Evolutionary conservation across 37 sponge, comb jelly and placozoan species (phyloP).

Genomic region (Cliona cf. orientalis): DNA sequence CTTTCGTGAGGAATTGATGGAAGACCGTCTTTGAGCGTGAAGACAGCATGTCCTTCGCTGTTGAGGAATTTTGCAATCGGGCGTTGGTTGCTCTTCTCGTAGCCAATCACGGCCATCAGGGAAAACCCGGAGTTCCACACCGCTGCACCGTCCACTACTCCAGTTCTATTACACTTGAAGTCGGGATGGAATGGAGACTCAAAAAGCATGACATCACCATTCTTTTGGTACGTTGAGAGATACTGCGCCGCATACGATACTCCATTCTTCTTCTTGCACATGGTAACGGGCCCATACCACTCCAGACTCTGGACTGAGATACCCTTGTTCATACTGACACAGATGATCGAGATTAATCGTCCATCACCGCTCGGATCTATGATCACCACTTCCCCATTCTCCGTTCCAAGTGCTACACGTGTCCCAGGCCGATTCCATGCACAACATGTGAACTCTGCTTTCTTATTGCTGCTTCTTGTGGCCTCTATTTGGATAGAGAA

Average conservation of each 20-base stretch:
- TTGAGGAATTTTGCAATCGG: constrained; percentile 12
- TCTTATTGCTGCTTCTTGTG: background rate
- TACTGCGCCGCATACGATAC: background rate
- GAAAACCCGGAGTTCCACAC: constrained; percentile 21
- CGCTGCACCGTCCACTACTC: constrained; percentile 24
- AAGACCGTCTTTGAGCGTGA: constrained; percentile 1
- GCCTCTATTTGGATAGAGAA: constrained; percentile 37
- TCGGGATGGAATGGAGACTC: background rate
- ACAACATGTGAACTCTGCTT: constrained; percentile 22
- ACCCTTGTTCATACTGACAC: constrained; percentile 5
- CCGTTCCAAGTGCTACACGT: constrained; percentile 42
- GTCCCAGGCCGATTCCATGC: constrained; percentile 43
- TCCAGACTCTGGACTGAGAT: constrained; percentile 18
- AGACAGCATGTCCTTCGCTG: constrained; percentile 2
- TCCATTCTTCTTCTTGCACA: background rate
- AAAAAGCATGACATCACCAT: constrained; percentile 49
- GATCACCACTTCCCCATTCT: constrained; percentile 45
- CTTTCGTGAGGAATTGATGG: background rate
- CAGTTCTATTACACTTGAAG: constrained; percentile 25
- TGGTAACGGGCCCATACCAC: constrained; percentile 7
- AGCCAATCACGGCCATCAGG: constrained; percentile 42
- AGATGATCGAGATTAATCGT: constrained; percentile 3
- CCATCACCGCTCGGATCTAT: constrained; percentile 22
- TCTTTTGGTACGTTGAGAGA: constrained; percentile 41
- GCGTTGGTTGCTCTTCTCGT: background rate